Conservation (phyloP, 2,113 vertebrate genomes). For the Bos indicus region DNA sequence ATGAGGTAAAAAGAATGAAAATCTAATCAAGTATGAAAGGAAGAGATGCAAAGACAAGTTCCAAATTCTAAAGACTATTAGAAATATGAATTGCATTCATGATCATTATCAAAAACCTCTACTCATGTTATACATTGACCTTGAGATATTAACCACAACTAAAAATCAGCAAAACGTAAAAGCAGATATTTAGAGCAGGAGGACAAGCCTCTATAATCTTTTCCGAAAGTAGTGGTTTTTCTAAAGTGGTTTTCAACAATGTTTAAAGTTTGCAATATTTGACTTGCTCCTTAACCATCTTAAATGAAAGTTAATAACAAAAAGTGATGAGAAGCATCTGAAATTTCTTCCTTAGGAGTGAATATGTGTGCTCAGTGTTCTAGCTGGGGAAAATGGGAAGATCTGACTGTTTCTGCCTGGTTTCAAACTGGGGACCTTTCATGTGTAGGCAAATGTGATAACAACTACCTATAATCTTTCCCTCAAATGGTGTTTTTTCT, state of each 20-base stretch:
- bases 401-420: background rate
- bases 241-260: background rate
- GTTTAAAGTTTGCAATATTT: background rate
- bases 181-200: background rate
- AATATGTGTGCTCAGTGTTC: background rate
- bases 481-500: background rate
- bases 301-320: background rate
- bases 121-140: slow-evolving; percentile 1
- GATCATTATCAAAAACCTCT: background rate
- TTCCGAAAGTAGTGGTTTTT: background rate
- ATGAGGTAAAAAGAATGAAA: slow-evolving; percentile 32
- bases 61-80: slow-evolving; percentile 12
- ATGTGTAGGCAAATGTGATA: background rate
- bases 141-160: slow-evolving; percentile 29
- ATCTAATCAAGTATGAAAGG: slow-evolving; percentile 42
- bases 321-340: background rate
- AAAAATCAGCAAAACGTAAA: slow-evolving; percentile 17
- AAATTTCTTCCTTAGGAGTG: background rate
- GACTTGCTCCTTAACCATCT: background rate
- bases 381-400: background rate
- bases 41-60: slow-evolving; percentile 34
- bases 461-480: background rate
- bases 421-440: background rate
- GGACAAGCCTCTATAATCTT: background rate
- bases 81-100: slow-evolving; percentile 3